Conservation (phyloP, 2,888 invertebrate genomes). For the Lasiommata megera region DNA sequence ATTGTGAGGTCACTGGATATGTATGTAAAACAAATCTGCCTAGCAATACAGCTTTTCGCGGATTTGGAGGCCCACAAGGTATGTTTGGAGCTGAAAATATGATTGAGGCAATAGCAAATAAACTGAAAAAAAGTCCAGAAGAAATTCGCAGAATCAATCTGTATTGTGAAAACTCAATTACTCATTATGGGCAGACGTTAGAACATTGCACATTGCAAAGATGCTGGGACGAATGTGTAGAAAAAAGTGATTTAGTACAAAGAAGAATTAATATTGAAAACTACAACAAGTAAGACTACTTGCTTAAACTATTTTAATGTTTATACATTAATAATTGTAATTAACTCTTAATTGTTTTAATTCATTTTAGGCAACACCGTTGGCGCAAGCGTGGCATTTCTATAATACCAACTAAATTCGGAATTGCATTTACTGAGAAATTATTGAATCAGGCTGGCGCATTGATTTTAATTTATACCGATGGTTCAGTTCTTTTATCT, state of each 20-base stretch:
- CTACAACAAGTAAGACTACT: constrained; percentile 85
- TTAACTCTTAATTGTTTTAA: constrained; percentile 32
- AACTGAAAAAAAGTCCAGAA: constrained; percentile 83
- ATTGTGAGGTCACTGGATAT: constrained; percentile 85
- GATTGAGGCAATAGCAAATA: constrained; percentile 87
- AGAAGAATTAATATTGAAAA: constrained; percentile 81
- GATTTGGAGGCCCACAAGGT: constrained; percentile 95
- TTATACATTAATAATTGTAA: no score
- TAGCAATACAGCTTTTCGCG: constrained; percentile 96
- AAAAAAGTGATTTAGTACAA: constrained; percentile 83
- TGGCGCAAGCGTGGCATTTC: constrained; percentile 94
- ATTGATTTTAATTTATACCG: constrained; percentile 91
- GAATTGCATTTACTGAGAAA: constrained; percentile 89
- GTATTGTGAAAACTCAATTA: constrained; percentile 88
- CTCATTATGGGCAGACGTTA: constrained; percentile 89
- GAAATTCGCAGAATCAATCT: constrained; percentile 88
- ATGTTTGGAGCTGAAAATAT: constrained; percentile 93
- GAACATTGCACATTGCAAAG: constrained; percentile 85
- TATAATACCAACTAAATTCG: constrained; percentile 91
- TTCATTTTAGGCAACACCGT: constrained; percentile 83
- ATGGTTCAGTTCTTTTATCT: constrained; percentile 93
- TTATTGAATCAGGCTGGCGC: constrained; percentile 94
- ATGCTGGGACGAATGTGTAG: constrained; percentile 91
- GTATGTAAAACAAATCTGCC: constrained; percentile 94
- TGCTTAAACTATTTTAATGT: neutral